phyloP scores from a whole-genome alignment of 2,797 vertebrate species.

The Lagorchestes hirsutus region DNA sequence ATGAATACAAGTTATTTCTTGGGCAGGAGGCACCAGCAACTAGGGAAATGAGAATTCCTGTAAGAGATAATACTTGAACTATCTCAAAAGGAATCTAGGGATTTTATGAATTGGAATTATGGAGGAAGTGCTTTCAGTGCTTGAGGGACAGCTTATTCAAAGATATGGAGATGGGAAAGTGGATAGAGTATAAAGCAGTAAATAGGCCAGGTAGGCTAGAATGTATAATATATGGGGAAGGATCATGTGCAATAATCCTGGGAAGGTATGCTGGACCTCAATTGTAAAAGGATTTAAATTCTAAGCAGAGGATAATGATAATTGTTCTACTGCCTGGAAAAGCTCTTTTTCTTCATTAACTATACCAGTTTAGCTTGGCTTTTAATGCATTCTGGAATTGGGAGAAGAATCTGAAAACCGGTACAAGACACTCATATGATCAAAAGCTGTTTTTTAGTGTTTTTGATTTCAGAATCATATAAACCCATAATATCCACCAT shows the following conservation, averaged over 20 bases:
- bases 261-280: not conserved
- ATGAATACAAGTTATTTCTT: not conserved
- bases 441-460: not conserved
- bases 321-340: not conserved
- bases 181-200: not conserved
- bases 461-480: constrained; percentile 5
- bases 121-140: not conserved
- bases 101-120: not conserved
- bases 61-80: not conserved
- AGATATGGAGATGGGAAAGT: not conserved
- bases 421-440: not conserved
- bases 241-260: not conserved
- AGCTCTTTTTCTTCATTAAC: not conserved
- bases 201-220: not conserved
- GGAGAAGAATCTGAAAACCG: not conserved
- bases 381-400: not conserved
- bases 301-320: not conserved
- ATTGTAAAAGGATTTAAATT: not conserved
- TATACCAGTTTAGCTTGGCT: not conserved
- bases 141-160: not conserved
- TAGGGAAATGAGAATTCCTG: not conserved
- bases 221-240: not conserved
- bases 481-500: not conserved
- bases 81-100: not conserved
- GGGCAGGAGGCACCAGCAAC: not conserved